Percentiles rank a stretch among this genome's conserved stretches.
phyloP scores from a whole-genome alignment of 2,113 vertebrate genomes.

The Etia nguti region DNA sequence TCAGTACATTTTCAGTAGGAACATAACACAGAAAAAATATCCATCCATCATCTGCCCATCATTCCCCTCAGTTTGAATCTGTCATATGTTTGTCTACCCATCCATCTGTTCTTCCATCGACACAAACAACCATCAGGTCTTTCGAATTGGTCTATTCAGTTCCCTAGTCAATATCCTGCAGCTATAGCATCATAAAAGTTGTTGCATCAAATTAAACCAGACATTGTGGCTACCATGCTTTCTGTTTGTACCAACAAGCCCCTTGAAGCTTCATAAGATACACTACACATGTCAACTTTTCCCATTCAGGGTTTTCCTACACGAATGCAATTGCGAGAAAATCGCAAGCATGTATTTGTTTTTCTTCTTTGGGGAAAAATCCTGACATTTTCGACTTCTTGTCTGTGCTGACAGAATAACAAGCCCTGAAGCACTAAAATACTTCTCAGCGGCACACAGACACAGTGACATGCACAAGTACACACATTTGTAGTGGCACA shows the following conservation, averaged over 20 bases:
- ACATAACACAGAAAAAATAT: not conserved
- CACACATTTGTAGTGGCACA: not conserved
- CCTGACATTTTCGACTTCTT: constrained; percentile 17
- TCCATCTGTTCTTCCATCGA: not conserved
- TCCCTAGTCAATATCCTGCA: not conserved
- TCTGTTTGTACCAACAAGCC: not conserved
- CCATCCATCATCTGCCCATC: not conserved
- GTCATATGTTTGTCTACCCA: not conserved
- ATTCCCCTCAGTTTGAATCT: not conserved
- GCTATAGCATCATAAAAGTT: not conserved
- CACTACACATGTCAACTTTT: not conserved
- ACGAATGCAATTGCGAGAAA: not conserved
- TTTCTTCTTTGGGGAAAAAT: not conserved
- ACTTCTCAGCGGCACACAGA: not conserved
- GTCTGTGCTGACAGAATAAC: constrained; percentile 16
- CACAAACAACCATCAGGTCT: not conserved
- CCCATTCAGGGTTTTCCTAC: not conserved
- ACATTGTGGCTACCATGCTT: not conserved
- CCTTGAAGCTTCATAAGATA: not conserved
- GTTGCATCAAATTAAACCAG: not conserved
- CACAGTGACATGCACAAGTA: not conserved
- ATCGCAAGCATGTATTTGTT: not conserved
- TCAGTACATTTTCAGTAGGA: not conserved
- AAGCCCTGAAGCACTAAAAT: constrained; percentile 12
- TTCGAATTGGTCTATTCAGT: not conserved